Evolutionary conservation across 2,113 vertebrate species (phyloP).

Genomic region (Calypte anna): DNA sequence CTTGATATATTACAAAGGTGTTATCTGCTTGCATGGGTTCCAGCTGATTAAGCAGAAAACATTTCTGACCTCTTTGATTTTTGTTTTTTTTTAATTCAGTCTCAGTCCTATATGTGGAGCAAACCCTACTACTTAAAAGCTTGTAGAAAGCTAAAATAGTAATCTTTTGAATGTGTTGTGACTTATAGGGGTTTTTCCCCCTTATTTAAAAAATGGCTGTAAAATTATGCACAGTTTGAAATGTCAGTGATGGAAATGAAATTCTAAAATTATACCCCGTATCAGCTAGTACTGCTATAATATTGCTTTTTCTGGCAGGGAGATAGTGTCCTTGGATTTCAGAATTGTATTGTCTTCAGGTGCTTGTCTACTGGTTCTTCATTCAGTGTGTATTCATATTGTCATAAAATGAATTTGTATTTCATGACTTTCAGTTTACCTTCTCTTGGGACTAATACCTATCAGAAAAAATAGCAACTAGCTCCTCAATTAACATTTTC

Average conservation of each 20-base stretch:
- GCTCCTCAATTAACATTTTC: not conserved
- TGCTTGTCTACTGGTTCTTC: not conserved
- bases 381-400: not conserved
- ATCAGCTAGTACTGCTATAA: not conserved
- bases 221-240: not conserved
- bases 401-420: not conserved
- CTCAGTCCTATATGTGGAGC: not conserved
- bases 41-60: not conserved
- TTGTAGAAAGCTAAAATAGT: not conserved
- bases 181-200: not conserved
- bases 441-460: not conserved
- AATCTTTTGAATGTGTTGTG: not conserved
- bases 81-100: not conserved
- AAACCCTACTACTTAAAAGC: not conserved
- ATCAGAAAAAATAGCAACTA: not conserved
- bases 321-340: not conserved
- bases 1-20: not conserved
- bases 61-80: not conserved
- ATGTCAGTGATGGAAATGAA: not conserved
- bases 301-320: not conserved
- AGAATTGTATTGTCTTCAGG: not conserved
- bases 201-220: not conserved
- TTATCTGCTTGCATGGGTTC: not conserved
- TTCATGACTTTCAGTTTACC: not conserved
- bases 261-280: not conserved